Evolutionary conservation across 2,797 vertebrate species (phyloP), one percentile per base, ranked within the genome.

Genomic region (Hoplostethus atlanticus): DNA sequence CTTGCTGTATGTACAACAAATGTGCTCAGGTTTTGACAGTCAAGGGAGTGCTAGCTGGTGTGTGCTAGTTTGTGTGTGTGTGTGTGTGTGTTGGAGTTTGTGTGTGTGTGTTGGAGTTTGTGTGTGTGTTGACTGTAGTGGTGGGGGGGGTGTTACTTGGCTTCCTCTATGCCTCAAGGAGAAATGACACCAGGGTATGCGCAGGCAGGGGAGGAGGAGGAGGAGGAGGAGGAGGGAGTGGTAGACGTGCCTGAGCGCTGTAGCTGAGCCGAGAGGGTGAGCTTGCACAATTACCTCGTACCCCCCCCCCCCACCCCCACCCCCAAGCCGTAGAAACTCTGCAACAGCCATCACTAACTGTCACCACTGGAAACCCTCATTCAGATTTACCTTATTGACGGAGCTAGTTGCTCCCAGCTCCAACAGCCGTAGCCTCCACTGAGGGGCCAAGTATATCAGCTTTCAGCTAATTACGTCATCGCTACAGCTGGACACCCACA

Each of bases 111-210:
- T 76, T 60, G 34, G 46, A 10, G 42, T 44, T 10, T 44, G 25
- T 13, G n/a, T 55, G 65, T 69, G 47, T 21, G 57, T 76, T 60
- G 34, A 61, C 21, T 21, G 21, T 67, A 53, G 66, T 71, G 44
- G 34, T 46, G 13, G 28, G 25, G 16, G 84, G 70, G 72, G 59
- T 52, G 76, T 75, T 81, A 77, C 76, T 85, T 80, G 73, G 83
- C 75, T 86, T 79, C 73, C 69, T 84, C 71, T 54, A 55, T 78
- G 64, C 86, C 82, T 89, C 83, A 89, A 91, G 88, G 89, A 92
- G 88, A 91, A 90, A 90, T 89, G 87, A 89, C 83, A 89, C 80
- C 48, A 76, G 86, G 54, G 74, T 86, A 84, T 87, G 87, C 62
- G 79, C 83, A 85, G 83, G 84, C 80, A 78, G 77, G 40, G 57